Evolutionary conservation across 2,113 vertebrate genomes (phyloP).

Genomic region (Mus spicilegus): DNA sequence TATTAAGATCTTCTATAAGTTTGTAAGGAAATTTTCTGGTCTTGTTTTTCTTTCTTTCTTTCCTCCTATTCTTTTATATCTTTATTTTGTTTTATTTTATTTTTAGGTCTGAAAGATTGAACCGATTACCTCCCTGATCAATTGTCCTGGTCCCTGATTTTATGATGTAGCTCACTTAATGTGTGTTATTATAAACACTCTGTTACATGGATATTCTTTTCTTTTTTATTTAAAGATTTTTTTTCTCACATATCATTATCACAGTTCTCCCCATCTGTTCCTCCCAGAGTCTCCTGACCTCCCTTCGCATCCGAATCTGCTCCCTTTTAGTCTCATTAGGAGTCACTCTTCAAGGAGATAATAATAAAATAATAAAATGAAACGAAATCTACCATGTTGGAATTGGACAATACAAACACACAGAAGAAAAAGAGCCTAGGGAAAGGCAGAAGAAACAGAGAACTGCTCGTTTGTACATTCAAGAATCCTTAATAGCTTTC

Average conservation of each 20-base stretch:
- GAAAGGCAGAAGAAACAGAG: neutral
- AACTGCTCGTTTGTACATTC: neutral
- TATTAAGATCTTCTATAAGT: neutral
- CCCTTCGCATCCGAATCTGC: neutral
- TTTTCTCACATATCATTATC: neutral
- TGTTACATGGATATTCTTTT: constrained; percentile 64
- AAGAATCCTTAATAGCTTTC: neutral
- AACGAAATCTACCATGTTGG: neutral
- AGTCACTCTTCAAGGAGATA: neutral
- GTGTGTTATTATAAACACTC: constrained; percentile 77
- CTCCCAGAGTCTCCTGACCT: neutral
- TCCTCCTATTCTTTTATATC: neutral
- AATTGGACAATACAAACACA: neutral
- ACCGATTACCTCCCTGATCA: neutral
- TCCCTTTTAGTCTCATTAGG: neutral
- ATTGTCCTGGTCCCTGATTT: constrained; percentile 16
- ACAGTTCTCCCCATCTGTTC: neutral
- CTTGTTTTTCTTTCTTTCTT: neutral
- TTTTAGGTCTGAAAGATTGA: neutral
- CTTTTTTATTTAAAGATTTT: neutral
- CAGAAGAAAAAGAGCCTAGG: too few species aligned
- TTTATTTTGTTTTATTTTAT: neutral
- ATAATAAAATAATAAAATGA: neutral
- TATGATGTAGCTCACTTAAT: constrained; percentile 75
- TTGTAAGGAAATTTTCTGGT: neutral